Evolutionary conservation across 35 echinoderm and acorn worm species (phyloP), one percentile per base, ranked within the genome.

Genomic region (Apostichopus parvimensis): DNA sequence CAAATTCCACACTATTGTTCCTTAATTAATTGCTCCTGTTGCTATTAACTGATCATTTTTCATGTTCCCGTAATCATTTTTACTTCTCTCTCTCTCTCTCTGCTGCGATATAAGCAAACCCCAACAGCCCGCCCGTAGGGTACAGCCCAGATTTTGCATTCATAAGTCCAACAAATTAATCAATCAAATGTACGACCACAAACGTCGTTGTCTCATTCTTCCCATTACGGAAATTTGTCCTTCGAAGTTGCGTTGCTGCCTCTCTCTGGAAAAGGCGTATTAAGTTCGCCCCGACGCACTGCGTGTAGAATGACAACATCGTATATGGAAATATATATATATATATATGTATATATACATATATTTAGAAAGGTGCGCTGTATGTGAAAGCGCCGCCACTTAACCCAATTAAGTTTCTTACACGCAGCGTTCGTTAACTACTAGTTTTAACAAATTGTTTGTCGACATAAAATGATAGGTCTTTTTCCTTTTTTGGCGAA

Each of bases 1-100:
- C 86, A 88, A 88, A 88, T 88, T 88, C 86, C 86, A 88, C 86
- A 73, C 86, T 28, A 88, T 88, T 88, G 86, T 88, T 88, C 86
- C 86, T 73, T 88, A 88, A 88, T 88, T 88, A 88, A 88, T 88
- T 88, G 86, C 61, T 54, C 86, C 86, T 88, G 68, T 73, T 73
- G 17, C 86, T 88, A 88, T 88, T 88, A 88, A 88, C 61, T 65
- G 86, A 88, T 88, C 86, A 88, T 88, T 88, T 88, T 88, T 88
- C 86, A 72, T 88, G 86, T 88, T 88, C 45, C 86, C 62, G 34
- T 73, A 88, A 88, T 88, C 86, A 88, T 72, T 88, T 73, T 88
- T 73, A 88, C 86, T 45, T 45, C 34, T 45, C 34, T 45, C 34
- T 45, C 34, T 45, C 34, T 45, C 34, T 61, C 86, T 88, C 86